phyloP scores from a whole-genome alignment of 2,113 vertebrate species.

The Pseudorectes ferrugineus region DNA sequence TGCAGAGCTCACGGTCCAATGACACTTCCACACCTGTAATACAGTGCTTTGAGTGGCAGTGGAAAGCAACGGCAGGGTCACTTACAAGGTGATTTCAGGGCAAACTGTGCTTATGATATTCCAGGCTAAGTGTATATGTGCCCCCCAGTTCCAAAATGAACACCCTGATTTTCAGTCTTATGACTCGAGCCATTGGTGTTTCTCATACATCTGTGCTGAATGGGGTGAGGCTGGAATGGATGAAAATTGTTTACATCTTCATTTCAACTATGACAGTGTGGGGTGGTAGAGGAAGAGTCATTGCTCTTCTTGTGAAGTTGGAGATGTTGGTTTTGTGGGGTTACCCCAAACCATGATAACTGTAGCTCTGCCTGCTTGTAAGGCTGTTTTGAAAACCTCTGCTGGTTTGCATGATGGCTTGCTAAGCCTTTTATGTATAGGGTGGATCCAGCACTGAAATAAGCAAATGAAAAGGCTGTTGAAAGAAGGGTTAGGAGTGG shows the following conservation, averaged over 20 bases:
- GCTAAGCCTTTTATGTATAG: not conserved
- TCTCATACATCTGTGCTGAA: not conserved
- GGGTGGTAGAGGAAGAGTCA: not conserved
- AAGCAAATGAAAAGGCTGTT: slow-evolving; percentile 23
- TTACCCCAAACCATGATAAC: not conserved
- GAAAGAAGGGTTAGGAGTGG: not conserved
- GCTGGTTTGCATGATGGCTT: not conserved
- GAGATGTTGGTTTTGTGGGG: not conserved
- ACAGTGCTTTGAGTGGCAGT: not conserved
- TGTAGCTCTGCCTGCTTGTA: not conserved
- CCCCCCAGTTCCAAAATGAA: not conserved
- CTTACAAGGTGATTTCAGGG: not conserved
- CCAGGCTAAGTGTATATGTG: not conserved
- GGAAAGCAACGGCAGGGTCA: not conserved
- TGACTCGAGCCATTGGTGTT: not conserved
- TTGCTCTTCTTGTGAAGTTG: not conserved
- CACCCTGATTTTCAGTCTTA: not conserved
- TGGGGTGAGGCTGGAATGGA: not conserved
- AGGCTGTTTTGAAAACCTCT: not conserved
- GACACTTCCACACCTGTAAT: not conserved
- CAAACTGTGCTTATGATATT: not conserved
- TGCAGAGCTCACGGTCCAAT: not conserved
- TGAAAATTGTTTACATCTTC: not conserved
- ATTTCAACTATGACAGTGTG: not conserved
- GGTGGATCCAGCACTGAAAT: not conserved